phyloP scores from a whole-genome alignment of 2,113 vertebrate genomes.

The Oreochromis spilurus region DNA sequence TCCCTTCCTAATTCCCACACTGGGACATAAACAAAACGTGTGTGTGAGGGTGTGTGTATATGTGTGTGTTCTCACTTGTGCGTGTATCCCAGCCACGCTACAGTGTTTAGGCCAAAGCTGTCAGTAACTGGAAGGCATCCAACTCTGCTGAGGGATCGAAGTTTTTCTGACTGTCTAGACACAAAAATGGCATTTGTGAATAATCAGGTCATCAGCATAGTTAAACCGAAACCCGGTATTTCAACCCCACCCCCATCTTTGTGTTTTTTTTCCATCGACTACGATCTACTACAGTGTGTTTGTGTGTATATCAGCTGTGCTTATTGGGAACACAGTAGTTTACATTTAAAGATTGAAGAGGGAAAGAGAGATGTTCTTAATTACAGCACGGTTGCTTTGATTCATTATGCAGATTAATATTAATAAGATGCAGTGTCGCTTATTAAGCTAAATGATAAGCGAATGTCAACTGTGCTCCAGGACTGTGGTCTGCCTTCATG shows the following conservation, averaged over 20 bases:
- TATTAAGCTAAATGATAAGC: slow-evolving; percentile 4
- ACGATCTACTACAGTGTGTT: not conserved
- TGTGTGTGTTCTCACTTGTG: not conserved
- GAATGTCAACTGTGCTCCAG: slow-evolving; percentile 3
- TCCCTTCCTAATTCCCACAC: slow-evolving; percentile 32
- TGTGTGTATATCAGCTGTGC: not conserved
- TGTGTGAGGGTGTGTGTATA: slow-evolving; percentile 1
- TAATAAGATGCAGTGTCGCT: not conserved
- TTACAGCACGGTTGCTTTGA: not conserved
- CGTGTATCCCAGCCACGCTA: not conserved
- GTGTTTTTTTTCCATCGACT: not conserved
- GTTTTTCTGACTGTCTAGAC: slow-evolving; percentile 52
- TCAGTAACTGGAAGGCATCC: slow-evolving; percentile 60
- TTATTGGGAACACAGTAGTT: not conserved
- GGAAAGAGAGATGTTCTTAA: not conserved
- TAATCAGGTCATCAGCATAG: slow-evolving; percentile 65
- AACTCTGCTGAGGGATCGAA: slow-evolving; percentile 34
- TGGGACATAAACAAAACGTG: slow-evolving; percentile 33
- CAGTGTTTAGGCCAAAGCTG: slow-evolving; percentile 5
- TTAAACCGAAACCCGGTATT: slow-evolving; percentile 38
- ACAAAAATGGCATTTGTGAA: slow-evolving; percentile 15
- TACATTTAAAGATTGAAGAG: not conserved
- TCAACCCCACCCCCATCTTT: not conserved
- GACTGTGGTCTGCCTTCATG: not conserved
- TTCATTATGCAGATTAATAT: not conserved